These are phyloP conservation scores for Chionoecetes opilio DNA, from an alignment of 1,140 invertebrate genomes.

Conservation along the genomic window DNA sequence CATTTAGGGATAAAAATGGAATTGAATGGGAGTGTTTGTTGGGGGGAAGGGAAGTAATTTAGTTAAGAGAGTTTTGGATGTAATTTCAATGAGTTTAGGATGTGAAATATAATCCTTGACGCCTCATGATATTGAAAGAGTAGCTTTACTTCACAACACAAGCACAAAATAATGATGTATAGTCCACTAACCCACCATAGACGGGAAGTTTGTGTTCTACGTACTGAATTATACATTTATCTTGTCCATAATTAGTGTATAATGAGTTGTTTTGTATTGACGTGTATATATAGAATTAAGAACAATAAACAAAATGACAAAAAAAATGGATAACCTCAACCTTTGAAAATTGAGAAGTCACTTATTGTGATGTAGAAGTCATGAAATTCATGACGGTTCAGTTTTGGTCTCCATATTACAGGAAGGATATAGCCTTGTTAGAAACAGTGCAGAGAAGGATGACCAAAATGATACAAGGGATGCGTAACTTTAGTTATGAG, in stretches of 20 bases:
- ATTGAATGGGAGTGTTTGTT: too few species aligned
- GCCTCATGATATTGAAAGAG: neutral
- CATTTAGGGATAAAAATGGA: too few species aligned
- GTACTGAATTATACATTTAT: neutral
- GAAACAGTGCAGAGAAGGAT: too few species aligned
- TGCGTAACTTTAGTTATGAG: too few species aligned
- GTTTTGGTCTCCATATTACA: too few species aligned
- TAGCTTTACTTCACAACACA: neutral
- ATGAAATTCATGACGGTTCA: too few species aligned
- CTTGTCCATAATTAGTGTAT: neutral
- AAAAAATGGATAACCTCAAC: too few species aligned
- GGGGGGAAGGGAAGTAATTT: neutral
- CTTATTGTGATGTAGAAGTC: too few species aligned
- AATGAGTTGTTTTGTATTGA: slow-evolving; percentile 7
- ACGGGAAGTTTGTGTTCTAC: neutral
- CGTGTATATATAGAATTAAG: slow-evolving; percentile 15
- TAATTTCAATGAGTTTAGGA: neutral
- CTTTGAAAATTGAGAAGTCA: too few species aligned
- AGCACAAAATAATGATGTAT: neutral
- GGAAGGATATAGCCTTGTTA: too few species aligned
- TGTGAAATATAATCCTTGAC: neutral
- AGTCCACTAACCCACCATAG: neutral
- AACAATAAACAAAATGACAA: neutral
- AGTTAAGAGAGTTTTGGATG: neutral
- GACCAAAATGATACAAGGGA: too few species aligned